These are phyloP conservation scores for Atta cephalotes DNA, from an alignment of 1,140 invertebrate species.

Conservation along the genomic window DNA sequence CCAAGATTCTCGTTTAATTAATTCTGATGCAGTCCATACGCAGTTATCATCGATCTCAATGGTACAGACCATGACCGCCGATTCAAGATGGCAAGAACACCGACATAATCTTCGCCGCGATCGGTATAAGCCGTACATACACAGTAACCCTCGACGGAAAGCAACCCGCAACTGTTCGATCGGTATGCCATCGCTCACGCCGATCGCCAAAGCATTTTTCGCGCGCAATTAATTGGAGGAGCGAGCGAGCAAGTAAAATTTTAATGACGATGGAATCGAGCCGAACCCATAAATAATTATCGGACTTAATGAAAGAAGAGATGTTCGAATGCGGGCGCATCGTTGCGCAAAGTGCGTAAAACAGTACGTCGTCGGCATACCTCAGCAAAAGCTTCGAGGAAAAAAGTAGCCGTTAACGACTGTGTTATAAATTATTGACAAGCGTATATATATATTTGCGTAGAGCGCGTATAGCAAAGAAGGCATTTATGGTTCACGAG, in stretches of 20 bases:
- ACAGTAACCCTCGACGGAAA: slow-evolving; percentile 46
- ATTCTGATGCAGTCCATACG: slow-evolving; percentile 24
- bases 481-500: slow-evolving; percentile 65
- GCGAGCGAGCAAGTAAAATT: slow-evolving; percentile 42
- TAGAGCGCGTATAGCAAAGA: slow-evolving; percentile 46
- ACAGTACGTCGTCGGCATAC: background rate
- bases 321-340: slow-evolving; percentile 25
- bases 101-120: slow-evolving; percentile 44
- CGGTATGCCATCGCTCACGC: slow-evolving; percentile 56
- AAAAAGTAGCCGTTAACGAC: slow-evolving; percentile 69
- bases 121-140: slow-evolving; percentile 32
- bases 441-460: slow-evolving; percentile 69
- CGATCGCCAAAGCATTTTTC: slow-evolving; percentile 52
- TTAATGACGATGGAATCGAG: slow-evolving; percentile 49
- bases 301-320: slow-evolving; percentile 11
- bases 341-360: slow-evolving; percentile 17
- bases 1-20: slow-evolving; percentile 30
- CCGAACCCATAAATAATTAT: slow-evolving; percentile 25
- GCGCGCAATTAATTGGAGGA: slow-evolving; percentile 55
- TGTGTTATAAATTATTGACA: slow-evolving; percentile 79
- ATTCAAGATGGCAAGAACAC: slow-evolving; percentile 37
- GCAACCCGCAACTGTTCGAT: slow-evolving; percentile 45
- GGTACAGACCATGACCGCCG: slow-evolving; percentile 16
- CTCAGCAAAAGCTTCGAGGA: background rate
- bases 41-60: slow-evolving; percentile 53